Evolutionary conservation across 2,113 vertebrate species (phyloP).

Genomic region (Osmerus eperlanus): DNA sequence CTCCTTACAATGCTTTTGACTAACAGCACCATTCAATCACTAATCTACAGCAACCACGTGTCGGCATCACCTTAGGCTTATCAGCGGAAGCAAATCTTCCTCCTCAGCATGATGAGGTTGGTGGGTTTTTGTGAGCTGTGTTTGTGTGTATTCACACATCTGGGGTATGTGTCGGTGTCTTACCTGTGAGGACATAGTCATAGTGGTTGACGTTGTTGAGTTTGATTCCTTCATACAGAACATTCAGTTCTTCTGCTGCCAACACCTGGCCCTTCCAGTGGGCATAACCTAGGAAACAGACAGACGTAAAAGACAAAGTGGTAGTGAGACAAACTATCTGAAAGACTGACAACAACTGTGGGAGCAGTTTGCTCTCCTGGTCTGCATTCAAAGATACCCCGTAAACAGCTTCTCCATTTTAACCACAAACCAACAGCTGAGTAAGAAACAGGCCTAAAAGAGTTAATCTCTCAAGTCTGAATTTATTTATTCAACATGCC

Average conservation of each 20-base stretch:
- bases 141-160: too few species aligned
- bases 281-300: constrained; percentile 76
- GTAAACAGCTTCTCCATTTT: neutral
- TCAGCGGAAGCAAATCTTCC: too few species aligned
- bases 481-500: neutral
- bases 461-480: neutral
- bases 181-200: constrained; percentile 96
- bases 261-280: constrained; percentile 97
- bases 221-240: constrained; percentile 89
- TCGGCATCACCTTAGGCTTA: too few species aligned
- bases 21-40: too few species aligned
- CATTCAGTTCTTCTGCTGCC: constrained; percentile 86
- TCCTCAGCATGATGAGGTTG: too few species aligned
- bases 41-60: too few species aligned
- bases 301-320: neutral
- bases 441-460: neutral
- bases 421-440: neutral
- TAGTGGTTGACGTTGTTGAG: constrained; percentile 88
- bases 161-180: constrained; percentile 13
- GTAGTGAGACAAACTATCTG: neutral
- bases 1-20: too few species aligned
- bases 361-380: too few species aligned
- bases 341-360: too few species aligned
- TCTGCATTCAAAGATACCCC: too few species aligned
- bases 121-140: too few species aligned